phyloP scores from a whole-genome alignment of 2,113 vertebrate species.

The Misgurnus anguillicaudatus region DNA sequence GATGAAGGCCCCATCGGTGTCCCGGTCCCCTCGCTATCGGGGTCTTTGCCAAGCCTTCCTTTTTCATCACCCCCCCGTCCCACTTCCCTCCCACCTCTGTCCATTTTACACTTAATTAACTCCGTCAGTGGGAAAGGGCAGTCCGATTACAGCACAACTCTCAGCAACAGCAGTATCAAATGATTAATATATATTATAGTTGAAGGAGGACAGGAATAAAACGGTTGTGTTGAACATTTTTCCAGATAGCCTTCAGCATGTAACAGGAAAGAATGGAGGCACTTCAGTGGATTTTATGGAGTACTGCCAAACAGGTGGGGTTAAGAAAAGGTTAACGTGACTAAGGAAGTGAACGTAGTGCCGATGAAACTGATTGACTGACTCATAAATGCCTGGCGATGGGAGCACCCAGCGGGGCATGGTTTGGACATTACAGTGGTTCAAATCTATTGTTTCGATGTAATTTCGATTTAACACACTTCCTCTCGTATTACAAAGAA shows the following conservation, averaged over 20 bases:
- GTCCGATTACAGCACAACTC: conserved; percentile 38
- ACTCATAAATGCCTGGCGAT: background rate
- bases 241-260: conserved; percentile 22
- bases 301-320: background rate
- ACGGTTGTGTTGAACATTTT: conserved; percentile 41
- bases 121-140: conserved; percentile 52
- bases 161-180: conserved; percentile 27
- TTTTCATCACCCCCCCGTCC: background rate
- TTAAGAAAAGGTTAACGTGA: conserved; percentile 39
- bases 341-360: background rate
- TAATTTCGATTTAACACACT: conserved; percentile 18
- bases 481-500: conserved; percentile 10
- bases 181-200: conserved; percentile 53
- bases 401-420: background rate
- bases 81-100: conserved; percentile 27
- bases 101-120: conserved; percentile 58
- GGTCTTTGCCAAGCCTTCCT: conserved; percentile 34
- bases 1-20: conserved; percentile 38
- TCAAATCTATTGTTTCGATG: background rate
- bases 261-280: conserved; percentile 12
- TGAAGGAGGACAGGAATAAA: conserved; percentile 26
- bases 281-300: conserved; percentile 15
- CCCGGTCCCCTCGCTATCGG: conserved; percentile 17
- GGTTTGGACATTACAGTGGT: background rate
- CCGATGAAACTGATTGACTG: background rate